Conservation (phyloP, 2,888 invertebrate genomes). For the Eupithecia abbreviata region DNA sequence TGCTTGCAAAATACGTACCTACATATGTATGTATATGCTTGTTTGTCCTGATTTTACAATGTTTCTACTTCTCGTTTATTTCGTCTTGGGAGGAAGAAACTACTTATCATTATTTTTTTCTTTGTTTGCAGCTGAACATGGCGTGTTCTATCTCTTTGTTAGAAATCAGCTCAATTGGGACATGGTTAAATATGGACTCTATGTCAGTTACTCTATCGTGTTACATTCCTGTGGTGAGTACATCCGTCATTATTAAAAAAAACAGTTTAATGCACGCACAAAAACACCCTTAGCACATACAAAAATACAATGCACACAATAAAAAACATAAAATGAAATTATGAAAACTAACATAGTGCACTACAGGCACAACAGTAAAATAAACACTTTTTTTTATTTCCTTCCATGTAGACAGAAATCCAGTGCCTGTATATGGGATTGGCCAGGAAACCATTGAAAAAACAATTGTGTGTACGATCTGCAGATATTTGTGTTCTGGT, state of each 20-base stretch:
- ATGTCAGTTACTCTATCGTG: conserved; percentile 73
- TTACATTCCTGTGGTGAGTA: conserved; percentile 75
- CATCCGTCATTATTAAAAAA: background rate
- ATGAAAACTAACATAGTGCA: too few relatives aligned
- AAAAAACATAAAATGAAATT: too few relatives aligned
- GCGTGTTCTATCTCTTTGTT: conserved; percentile 72
- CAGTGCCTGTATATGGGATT: too few relatives aligned
- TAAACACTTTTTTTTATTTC: too few relatives aligned
- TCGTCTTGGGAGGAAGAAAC: background rate
- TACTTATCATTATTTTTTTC: background rate
- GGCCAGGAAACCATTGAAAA: too few relatives aligned
- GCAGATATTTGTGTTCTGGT: too few relatives aligned
- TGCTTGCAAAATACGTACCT: background rate
- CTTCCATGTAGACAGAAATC: too few relatives aligned
- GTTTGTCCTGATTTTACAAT: background rate
- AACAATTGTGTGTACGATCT: too few relatives aligned
- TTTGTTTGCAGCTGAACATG: conserved; percentile 69
- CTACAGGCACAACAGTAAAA: too few relatives aligned
- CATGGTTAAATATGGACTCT: conserved; percentile 75
- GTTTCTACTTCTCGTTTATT: background rate
- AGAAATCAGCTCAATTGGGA: conserved; percentile 58
- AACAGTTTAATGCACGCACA: too few relatives aligned
- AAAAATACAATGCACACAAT: too few relatives aligned
- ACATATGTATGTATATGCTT: background rate
- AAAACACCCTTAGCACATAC: too few relatives aligned